Conservation (phyloP, 2,888 invertebrate genomes). For the Clepsis dumicolana region DNA sequence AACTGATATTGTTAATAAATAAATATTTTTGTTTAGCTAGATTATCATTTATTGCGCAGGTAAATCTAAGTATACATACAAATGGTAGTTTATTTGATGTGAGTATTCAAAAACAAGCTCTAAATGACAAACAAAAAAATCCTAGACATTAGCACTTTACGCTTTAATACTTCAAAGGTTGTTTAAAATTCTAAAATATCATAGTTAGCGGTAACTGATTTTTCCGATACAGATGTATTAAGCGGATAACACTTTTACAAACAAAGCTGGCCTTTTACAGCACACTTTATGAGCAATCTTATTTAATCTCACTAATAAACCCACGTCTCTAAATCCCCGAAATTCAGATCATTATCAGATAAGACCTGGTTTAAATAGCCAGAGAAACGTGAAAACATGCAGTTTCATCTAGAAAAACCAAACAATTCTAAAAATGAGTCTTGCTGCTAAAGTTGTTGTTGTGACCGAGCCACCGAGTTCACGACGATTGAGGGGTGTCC, state of each 20-base stretch:
- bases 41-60: too few relatives aligned
- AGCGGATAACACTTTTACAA: background rate
- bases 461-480: too few relatives aligned
- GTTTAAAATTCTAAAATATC: background rate
- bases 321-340: background rate
- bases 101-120: too few relatives aligned
- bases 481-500: too few relatives aligned
- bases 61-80: too few relatives aligned
- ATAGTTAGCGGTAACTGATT: background rate
- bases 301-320: constrained; percentile 2
- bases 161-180: too few relatives aligned
- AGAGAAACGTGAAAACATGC: background rate
- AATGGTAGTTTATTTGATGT: too few relatives aligned
- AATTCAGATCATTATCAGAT: constrained; percentile 4
- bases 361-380: constrained; percentile 3
- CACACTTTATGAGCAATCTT: background rate
- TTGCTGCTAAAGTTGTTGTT: constrained; percentile 19
- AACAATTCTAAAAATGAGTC: background rate
- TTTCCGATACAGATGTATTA: constrained; percentile 6
- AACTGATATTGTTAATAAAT: too few relatives aligned
- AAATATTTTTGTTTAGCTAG: too few relatives aligned
- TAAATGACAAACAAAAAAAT: too few relatives aligned
- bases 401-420: constrained; percentile 2
- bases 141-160: too few relatives aligned
- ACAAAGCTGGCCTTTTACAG: background rate